A percentile compares a stretch with the other conserved stretches of the same genome.
Evolutionary conservation across 2,113 vertebrate genomes (phyloP).

Genomic region (Lasiurus cinereus): DNA sequence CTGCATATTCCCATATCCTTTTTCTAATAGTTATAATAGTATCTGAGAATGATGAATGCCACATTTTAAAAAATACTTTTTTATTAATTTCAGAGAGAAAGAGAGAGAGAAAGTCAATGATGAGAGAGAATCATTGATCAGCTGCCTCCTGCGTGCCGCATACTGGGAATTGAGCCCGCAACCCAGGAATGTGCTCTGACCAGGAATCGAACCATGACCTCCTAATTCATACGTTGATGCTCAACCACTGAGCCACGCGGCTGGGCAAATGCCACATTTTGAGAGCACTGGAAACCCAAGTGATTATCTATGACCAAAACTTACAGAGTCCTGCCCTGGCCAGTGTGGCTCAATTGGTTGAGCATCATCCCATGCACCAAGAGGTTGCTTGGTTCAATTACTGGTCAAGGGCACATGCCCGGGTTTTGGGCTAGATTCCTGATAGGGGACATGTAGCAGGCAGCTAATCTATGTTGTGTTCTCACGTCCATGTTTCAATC

Average conservation of each 20-base stretch:
- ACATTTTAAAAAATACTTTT: neutral
- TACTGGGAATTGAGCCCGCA: too few relatives aligned
- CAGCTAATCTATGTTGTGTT: neutral
- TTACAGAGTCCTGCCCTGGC: neutral
- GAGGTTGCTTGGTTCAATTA: neutral
- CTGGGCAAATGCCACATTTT: neutral
- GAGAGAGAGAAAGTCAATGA: too few relatives aligned
- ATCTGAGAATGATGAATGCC: neutral
- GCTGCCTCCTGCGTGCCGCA: too few relatives aligned
- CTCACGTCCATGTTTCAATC: neutral
- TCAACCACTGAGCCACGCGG: too few relatives aligned
- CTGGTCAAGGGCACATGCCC: neutral
- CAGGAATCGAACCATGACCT: too few relatives aligned
- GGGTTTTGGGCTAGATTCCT: neutral
- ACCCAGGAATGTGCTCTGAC: too few relatives aligned
- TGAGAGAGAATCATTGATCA: too few relatives aligned
- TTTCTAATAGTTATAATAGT: conserved; percentile 36
- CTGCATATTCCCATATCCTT: neutral
- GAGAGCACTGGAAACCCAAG: conserved; percentile 29
- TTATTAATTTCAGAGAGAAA: too few relatives aligned
- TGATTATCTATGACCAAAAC: conserved; percentile 14
- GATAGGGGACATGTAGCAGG: neutral
- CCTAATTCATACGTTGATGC: too few relatives aligned
- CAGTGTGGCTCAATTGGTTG: neutral
- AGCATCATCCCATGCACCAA: neutral